phyloP scores from a whole-genome alignment of 2,888 invertebrate species.

The Machimus atricapillus region DNA sequence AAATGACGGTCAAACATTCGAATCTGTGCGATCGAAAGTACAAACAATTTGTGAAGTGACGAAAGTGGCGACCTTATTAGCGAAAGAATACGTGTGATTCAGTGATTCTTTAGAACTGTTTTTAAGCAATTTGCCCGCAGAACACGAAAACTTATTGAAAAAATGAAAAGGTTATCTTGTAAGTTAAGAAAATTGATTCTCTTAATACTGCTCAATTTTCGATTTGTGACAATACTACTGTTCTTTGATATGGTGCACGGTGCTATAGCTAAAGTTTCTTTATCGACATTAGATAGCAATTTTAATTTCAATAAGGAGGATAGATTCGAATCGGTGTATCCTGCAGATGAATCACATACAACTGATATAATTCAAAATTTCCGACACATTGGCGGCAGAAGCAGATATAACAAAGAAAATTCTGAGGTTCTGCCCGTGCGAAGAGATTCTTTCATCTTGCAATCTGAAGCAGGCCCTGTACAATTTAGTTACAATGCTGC shows the following conservation, averaged over 20 bases:
- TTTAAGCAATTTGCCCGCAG: neutral
- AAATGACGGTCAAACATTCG: neutral
- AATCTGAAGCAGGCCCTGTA: conserved; percentile 34
- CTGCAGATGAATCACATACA: neutral
- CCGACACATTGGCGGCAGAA: neutral
- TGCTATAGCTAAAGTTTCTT: neutral
- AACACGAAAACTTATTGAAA: neutral
- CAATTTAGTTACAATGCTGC: neutral
- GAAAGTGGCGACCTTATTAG: neutral
- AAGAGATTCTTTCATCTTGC: neutral
- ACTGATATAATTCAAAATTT: neutral
- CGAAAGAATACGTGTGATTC: neutral
- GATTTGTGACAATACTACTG: conserved; percentile 22
- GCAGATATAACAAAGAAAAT: neutral
- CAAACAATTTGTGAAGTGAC: neutral
- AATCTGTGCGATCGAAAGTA: neutral
- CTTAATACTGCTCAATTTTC: conserved; percentile 5
- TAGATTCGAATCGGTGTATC: neutral
- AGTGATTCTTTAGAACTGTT: neutral
- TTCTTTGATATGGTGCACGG: neutral
- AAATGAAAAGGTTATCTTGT: conserved; percentile 25
- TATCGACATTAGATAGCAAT: neutral
- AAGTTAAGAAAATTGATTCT: conserved; percentile 40
- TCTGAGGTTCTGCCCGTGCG: neutral
- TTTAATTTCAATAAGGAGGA: neutral